phyloP scores from a whole-genome alignment of 2,797 vertebrate species.

The Percopsis omiscomaycus region DNA sequence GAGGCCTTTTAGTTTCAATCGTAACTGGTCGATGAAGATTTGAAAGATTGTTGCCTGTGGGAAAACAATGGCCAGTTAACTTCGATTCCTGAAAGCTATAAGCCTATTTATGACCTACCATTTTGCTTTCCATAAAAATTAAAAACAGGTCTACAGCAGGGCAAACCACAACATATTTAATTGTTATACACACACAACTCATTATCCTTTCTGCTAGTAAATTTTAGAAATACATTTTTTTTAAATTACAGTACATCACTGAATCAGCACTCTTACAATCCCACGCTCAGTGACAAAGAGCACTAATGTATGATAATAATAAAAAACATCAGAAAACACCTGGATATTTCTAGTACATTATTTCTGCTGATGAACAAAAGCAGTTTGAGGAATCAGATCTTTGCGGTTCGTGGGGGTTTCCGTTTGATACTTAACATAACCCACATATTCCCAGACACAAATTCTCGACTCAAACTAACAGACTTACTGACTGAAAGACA shows the following conservation, averaged over 20 bases:
- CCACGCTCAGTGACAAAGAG: neutral
- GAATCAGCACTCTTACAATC: neutral
- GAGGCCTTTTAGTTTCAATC: neutral
- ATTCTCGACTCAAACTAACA: no score
- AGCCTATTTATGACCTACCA: neutral
- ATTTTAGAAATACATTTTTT: neutral
- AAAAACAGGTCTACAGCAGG: neutral
- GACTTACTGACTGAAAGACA: no score
- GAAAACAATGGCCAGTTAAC: neutral
- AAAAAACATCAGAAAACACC: neutral
- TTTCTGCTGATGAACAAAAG: neutral
- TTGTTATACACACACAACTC: neutral
- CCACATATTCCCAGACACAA: neutral
- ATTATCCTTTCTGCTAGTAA: neutral
- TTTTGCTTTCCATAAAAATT: neutral
- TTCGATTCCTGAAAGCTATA: neutral
- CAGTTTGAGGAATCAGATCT: neutral
- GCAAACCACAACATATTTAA: neutral
- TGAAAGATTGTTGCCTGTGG: neutral
- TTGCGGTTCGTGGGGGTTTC: neutral
- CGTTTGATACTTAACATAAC: neutral
- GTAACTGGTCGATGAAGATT: conserved; percentile 3
- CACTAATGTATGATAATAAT: no score
- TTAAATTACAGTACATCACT: neutral
- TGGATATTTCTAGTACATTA: neutral